These are phyloP conservation scores for Aplodontia rufa DNA, from an alignment of 2,113 vertebrate species.

Conservation along the genomic window DNA sequence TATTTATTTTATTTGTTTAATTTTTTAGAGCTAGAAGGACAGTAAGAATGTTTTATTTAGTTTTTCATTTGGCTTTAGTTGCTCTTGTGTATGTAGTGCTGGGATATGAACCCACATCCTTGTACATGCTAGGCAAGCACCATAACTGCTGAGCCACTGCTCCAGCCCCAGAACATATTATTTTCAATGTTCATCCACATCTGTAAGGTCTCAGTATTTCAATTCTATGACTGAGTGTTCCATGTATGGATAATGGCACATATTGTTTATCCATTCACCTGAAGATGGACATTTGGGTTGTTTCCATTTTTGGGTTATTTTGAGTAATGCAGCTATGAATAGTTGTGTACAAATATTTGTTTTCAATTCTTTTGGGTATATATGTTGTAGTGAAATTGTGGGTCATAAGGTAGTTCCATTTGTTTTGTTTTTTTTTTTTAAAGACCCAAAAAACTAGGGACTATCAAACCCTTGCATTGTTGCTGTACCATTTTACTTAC, in stretches of 20 bases:
- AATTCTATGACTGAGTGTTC: background rate
- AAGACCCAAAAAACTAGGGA: background rate
- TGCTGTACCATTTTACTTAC: background rate
- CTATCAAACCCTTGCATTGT: background rate
- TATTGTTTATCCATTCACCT: background rate
- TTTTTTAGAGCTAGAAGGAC: no score
- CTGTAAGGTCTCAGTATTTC: background rate
- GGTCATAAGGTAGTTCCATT: background rate
- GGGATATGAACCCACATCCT: no score
- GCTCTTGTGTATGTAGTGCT: no score
- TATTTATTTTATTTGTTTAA: no score
- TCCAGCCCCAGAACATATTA: no score
- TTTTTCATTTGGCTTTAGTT: no score
- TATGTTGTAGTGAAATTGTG: background rate
- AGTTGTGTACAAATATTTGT: background rate
- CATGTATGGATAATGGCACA: background rate
- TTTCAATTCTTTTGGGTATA: no score
- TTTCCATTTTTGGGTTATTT: slow-evolving; percentile 1
- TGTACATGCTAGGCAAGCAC: no score
- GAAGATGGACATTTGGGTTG: background rate
- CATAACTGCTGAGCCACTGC: no score
- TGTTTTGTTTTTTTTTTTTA: no score
- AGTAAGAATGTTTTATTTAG: no score
- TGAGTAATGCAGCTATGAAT: background rate
- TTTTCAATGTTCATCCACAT: slow-evolving; percentile 5